Evolutionary conservation across 2,888 invertebrate species (phyloP).

Genomic region (Theretra japonica): DNA sequence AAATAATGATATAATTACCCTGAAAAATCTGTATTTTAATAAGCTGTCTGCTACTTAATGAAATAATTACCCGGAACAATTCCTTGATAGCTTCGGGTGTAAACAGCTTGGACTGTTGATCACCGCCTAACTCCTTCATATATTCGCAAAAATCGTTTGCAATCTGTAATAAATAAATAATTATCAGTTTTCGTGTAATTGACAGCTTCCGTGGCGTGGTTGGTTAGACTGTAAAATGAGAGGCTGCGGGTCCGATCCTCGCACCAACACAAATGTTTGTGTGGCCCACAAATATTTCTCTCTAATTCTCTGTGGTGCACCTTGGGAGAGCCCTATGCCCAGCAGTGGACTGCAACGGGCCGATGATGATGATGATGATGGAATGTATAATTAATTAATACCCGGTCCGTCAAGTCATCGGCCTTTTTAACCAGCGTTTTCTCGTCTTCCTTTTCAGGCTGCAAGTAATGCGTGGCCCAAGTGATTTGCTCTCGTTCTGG

Average conservation of each 20-base stretch:
- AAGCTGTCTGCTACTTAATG: neutral
- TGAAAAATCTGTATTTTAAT: too few relatives aligned
- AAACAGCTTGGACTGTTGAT: constrained; percentile 78
- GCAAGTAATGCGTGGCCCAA: constrained; percentile 74
- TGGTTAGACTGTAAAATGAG: too few relatives aligned
- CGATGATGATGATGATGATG: too few relatives aligned
- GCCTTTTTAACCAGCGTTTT: constrained; percentile 77
- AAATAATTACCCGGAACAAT: constrained; percentile 70
- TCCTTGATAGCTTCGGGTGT: constrained; percentile 79
- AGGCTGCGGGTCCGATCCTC: too few relatives aligned
- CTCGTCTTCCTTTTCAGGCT: constrained; percentile 78
- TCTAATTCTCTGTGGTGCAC: too few relatives aligned
- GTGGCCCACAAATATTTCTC: too few relatives aligned
- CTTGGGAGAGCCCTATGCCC: too few relatives aligned
- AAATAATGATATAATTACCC: too few relatives aligned
- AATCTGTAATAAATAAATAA: constrained; percentile 61
- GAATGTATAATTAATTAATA: constrained; percentile 39
- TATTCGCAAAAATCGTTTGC: constrained; percentile 78
- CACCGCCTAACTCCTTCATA: constrained; percentile 78
- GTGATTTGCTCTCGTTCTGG: constrained; percentile 76
- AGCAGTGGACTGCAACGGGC: too few relatives aligned
- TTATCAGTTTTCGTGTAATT: too few relatives aligned
- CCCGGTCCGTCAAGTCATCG: constrained; percentile 77
- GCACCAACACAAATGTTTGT: too few relatives aligned
- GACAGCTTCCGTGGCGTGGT: too few relatives aligned